Conservation (phyloP, 2,113 vertebrate species). For the Aix galericulata region DNA sequence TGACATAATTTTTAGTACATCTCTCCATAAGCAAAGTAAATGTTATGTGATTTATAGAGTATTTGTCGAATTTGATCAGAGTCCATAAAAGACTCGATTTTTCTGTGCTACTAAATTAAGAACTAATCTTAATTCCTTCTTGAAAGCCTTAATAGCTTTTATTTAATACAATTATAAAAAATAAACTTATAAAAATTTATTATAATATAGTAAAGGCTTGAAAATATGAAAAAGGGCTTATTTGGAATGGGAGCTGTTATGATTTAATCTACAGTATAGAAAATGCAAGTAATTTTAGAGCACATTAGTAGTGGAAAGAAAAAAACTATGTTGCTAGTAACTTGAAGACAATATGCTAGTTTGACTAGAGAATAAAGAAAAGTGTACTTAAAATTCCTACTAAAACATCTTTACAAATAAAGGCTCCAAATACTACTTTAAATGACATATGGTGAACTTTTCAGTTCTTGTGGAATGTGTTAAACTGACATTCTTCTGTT, state of each 20-base stretch:
- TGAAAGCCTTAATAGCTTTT: background rate
- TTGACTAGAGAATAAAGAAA: background rate
- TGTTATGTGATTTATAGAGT: background rate
- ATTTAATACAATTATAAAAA: too few species aligned
- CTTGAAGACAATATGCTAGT: background rate
- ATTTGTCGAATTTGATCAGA: background rate
- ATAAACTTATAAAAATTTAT: background rate
- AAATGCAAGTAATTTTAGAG: background rate
- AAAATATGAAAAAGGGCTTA: background rate
- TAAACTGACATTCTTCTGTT: background rate
- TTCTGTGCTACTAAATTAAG: background rate
- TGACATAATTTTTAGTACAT: background rate
- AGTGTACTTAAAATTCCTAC: background rate
- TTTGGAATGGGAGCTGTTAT: background rate
- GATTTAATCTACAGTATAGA: background rate
- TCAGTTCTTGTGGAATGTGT: background rate
- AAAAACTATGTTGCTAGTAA: background rate
- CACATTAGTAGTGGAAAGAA: too few species aligned
- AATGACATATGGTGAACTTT: background rate
- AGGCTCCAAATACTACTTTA: background rate
- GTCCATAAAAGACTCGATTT: background rate
- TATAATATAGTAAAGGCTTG: background rate
- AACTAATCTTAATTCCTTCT: background rate
- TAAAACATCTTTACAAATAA: background rate
- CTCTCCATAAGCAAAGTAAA: background rate